Evolutionary conservation across 1,140 invertebrate genomes (phyloP).

Genomic region (Colletes latitarsis): DNA sequence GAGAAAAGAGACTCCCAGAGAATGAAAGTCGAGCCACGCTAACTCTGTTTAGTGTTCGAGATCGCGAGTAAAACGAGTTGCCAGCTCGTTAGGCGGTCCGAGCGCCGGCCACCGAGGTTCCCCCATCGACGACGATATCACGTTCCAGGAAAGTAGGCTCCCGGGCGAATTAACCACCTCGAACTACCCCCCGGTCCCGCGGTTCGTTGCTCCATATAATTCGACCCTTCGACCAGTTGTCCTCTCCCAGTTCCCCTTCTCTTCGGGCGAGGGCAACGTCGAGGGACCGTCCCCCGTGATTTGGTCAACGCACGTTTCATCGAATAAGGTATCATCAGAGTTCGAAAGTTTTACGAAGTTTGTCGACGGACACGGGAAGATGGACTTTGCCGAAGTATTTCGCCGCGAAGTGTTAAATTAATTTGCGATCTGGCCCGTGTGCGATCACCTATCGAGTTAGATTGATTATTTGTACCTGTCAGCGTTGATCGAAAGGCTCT

Average conservation of each 20-base stretch:
- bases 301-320: slow-evolving; percentile 45
- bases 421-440: slow-evolving; percentile 3
- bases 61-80: slow-evolving; percentile 67
- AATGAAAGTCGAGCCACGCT: slow-evolving; percentile 18
- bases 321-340: slow-evolving; percentile 42
- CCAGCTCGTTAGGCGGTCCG: slow-evolving; percentile 55
- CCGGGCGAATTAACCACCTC: slow-evolving; percentile 39
- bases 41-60: slow-evolving; percentile 60
- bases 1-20: background rate
- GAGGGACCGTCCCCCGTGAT: slow-evolving; percentile 22
- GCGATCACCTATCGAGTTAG: background rate
- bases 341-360: slow-evolving; percentile 38
- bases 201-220: background rate
- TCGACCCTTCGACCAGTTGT: background rate
- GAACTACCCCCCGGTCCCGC: background rate
- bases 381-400: slow-evolving; percentile 42
- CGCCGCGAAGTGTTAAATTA: slow-evolving; percentile 32
- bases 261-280: background rate
- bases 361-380: background rate
- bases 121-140: slow-evolving; percentile 39
- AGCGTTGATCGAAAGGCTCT: no score
- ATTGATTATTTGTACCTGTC: slow-evolving; percentile 15
- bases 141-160: slow-evolving; percentile 45
- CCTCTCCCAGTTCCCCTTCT: background rate
- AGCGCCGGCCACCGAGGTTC: slow-evolving; percentile 13